Percentiles rank a stretch among this genome's conserved stretches.
These are phyloP conservation scores for Sinocyclocheilus maitianheensis DNA, from an alignment of 2,113 vertebrate species.

Conservation along the genomic window DNA sequence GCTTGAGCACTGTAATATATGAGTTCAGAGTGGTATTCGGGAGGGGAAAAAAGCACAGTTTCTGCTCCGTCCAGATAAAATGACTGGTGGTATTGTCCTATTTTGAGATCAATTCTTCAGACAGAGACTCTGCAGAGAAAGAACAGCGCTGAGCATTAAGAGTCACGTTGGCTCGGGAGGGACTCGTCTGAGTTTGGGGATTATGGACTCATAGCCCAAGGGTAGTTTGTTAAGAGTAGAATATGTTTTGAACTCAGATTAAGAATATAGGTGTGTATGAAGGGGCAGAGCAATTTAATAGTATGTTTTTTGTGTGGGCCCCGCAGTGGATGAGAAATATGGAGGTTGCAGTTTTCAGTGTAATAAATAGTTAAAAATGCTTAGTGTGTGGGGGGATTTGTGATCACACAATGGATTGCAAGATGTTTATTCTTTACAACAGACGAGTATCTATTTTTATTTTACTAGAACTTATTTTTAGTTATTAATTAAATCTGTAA, in stretches of 20 bases:
- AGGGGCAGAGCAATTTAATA: constrained; percentile 48
- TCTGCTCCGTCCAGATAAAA: constrained; percentile 33
- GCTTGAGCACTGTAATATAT: background rate
- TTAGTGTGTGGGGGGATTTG: background rate
- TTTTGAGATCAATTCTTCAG: constrained; percentile 66
- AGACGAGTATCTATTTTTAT: no score
- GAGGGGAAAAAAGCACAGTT: background rate
- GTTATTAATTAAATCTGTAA: no score
- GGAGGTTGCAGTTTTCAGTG: constrained; percentile 25
- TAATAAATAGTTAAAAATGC: constrained; percentile 36
- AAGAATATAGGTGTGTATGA: constrained; percentile 59
- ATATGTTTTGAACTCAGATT: constrained; percentile 74
- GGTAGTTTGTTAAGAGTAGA: constrained; percentile 67
- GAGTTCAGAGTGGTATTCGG: no score
- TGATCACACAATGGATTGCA: background rate
- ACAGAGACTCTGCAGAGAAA: constrained; percentile 56
- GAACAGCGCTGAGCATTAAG: constrained; percentile 39
- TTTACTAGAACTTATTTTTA: no score
- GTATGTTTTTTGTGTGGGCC: constrained; percentile 50
- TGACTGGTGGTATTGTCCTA: constrained; percentile 63
- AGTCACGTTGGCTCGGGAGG: constrained; percentile 64
- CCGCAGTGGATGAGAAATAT: constrained; percentile 34
- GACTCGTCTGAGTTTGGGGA: constrained; percentile 68
- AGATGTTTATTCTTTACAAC: background rate
- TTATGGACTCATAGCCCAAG: constrained; percentile 72